These are phyloP conservation scores for Drosophila meridionalis DNA, from an alignment of 2,888 invertebrate genomes.

Conservation along the genomic window DNA sequence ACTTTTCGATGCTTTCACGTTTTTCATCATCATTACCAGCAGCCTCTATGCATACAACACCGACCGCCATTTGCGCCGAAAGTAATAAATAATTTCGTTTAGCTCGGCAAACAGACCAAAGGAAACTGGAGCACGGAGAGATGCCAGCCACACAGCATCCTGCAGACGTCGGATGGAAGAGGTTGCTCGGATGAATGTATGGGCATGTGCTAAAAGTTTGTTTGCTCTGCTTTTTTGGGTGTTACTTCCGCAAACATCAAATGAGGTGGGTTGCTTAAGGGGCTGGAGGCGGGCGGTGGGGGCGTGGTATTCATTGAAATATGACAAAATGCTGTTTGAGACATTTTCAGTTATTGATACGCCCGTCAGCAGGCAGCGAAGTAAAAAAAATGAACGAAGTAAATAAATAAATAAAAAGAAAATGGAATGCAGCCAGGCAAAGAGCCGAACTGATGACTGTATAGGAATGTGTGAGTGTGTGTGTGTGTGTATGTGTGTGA, in stretches of 20 bases:
- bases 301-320: conserved; percentile 67
- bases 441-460: conserved; percentile 42
- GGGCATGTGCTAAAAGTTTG: conserved; percentile 77
- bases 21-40: conserved; percentile 80
- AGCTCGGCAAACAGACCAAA: conserved; percentile 60
- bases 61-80: conserved; percentile 61
- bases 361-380: conserved; percentile 66
- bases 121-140: conserved; percentile 55
- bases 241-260: conserved; percentile 79
- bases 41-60: conserved; percentile 55
- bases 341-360: conserved; percentile 82
- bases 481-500: conserved; percentile 8
- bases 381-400: conserved; percentile 10
- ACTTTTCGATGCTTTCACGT: conserved; percentile 82
- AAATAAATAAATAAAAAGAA: conserved; percentile 25
- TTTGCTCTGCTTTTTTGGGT: conserved; percentile 67
- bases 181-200: conserved; percentile 25
- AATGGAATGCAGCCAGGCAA: conserved; percentile 61
- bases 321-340: conserved; percentile 82
- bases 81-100: conserved; percentile 81
- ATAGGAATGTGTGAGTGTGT: conserved; percentile 15
- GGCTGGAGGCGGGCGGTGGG: not conserved
- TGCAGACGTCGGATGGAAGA: conserved; percentile 36
- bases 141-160: conserved; percentile 27
- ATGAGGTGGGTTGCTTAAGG: conserved; percentile 18